These are phyloP conservation scores for Phrynosoma blainvillii DNA, from an alignment of 2,113 vertebrate species.

Conservation along the genomic window DNA sequence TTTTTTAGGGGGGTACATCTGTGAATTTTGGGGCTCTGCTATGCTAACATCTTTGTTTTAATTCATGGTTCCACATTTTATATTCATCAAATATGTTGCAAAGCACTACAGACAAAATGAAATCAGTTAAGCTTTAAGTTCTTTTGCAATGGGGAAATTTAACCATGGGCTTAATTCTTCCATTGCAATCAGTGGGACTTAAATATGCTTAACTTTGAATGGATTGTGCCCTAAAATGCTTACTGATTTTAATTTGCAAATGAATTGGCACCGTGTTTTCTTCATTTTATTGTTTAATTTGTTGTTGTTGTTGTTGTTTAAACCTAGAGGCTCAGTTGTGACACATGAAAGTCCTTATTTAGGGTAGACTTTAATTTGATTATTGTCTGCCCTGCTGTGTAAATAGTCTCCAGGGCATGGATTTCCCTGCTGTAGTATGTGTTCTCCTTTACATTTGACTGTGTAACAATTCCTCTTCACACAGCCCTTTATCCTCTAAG, in stretches of 20 bases:
- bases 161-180: neutral
- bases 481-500: constrained; percentile 85
- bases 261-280: constrained; percentile 60
- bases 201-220: neutral
- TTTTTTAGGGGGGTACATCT: neutral
- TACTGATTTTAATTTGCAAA: constrained; percentile 66
- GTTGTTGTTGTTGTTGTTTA: constrained; percentile 35
- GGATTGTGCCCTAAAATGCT: neutral
- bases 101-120: constrained; percentile 17
- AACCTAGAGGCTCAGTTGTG: constrained; percentile 75
- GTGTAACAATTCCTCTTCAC: constrained; percentile 91
- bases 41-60: neutral
- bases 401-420: constrained; percentile 79
- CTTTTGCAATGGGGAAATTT: constrained; percentile 33
- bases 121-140: constrained; percentile 55
- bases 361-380: constrained; percentile 80
- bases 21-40: neutral
- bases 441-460: constrained; percentile 77
- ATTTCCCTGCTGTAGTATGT: constrained; percentile 54
- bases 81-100: neutral
- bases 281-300: constrained; percentile 72
- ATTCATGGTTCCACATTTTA: neutral
- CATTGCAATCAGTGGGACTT: neutral
- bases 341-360: constrained; percentile 81
- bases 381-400: constrained; percentile 77